Percentiles rank a stretch among this genome's conserved stretches.
Evolutionary conservation across 2,888 invertebrate genomes (phyloP).

Genomic region (Idaea aversata): DNA sequence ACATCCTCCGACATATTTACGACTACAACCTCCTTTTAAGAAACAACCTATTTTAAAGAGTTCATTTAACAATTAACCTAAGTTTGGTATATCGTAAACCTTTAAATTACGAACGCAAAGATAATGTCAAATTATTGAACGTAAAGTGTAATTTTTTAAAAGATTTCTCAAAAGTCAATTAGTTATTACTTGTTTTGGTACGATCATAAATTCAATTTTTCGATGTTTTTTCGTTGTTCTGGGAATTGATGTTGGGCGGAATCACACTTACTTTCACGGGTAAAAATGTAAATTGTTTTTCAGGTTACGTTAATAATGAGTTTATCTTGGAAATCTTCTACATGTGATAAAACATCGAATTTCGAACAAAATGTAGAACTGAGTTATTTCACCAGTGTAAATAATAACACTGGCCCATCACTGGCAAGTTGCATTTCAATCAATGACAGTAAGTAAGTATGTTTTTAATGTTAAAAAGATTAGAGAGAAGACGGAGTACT

Average conservation of each 20-base stretch:
- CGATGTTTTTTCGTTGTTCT: conserved; percentile 29
- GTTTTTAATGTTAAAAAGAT: no score
- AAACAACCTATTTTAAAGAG: background rate
- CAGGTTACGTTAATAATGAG: background rate
- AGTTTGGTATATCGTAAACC: conserved; percentile 17
- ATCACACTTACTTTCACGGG: conserved; percentile 24
- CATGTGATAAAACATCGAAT: background rate
- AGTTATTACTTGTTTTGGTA: conserved; percentile 34
- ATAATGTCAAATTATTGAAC: conserved; percentile 28
- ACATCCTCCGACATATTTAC: background rate
- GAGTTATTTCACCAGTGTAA: background rate
- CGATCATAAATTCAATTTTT: conserved; percentile 41
- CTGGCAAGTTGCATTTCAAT: no score
- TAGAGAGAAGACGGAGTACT: no score
- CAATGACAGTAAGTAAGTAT: no score
- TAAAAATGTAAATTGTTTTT: conserved; percentile 10
- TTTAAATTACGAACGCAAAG: conserved; percentile 18
- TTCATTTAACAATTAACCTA: conserved; percentile 18
- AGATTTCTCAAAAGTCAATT: conserved; percentile 38
- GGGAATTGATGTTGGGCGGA: conserved; percentile 28
- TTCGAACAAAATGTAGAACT: background rate
- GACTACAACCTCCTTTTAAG: background rate
- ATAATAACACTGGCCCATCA: no score
- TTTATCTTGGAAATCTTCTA: background rate
- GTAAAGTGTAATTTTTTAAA: conserved; percentile 24